These are phyloP conservation scores for Cepaea nemoralis DNA, from an alignment of 1,140 invertebrate genomes.

Conservation along the genomic window DNA sequence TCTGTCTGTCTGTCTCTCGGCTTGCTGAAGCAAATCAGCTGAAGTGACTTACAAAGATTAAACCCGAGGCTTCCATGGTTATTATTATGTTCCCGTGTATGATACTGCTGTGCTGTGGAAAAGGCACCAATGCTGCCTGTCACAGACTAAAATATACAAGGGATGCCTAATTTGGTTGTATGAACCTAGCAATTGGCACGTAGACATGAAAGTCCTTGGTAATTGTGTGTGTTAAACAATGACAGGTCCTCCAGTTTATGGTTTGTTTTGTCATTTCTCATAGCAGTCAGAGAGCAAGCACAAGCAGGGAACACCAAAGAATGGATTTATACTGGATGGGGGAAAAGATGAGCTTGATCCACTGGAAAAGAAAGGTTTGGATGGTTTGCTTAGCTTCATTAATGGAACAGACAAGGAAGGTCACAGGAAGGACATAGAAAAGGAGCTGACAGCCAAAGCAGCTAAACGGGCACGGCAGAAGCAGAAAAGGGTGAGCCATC, in stretches of 20 bases:
- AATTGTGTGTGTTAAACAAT: not conserved
- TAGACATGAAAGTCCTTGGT: too few relatives aligned
- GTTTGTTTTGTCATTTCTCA: not conserved
- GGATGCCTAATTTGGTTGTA: too few relatives aligned
- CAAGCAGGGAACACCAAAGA: constrained; percentile 6
- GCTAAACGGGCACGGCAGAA: constrained; percentile 79
- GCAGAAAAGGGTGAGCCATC: constrained; percentile 77
- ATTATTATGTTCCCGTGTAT: too few relatives aligned
- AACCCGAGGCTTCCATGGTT: too few relatives aligned
- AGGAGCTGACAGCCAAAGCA: constrained; percentile 75
- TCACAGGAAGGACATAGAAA: constrained; percentile 61
- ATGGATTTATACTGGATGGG: constrained; percentile 10
- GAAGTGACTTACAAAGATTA: too few relatives aligned
- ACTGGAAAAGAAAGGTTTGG: constrained; percentile 73
- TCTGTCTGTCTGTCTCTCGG: too few relatives aligned
- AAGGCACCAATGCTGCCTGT: too few relatives aligned
- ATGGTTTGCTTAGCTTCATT: constrained; percentile 78
- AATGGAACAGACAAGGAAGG: constrained; percentile 75
- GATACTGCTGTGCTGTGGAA: too few relatives aligned
- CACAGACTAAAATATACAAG: too few relatives aligned
- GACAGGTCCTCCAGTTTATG: not conserved
- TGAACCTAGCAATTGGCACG: too few relatives aligned
- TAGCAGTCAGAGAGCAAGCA: constrained; percentile 41
- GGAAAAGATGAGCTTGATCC: constrained; percentile 29
- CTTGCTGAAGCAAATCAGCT: too few relatives aligned